Evolutionary conservation across 2,888 invertebrate genomes (phyloP), one percentile per base, ranked within the genome.

Genomic region (Ophioninae sp.): DNA sequence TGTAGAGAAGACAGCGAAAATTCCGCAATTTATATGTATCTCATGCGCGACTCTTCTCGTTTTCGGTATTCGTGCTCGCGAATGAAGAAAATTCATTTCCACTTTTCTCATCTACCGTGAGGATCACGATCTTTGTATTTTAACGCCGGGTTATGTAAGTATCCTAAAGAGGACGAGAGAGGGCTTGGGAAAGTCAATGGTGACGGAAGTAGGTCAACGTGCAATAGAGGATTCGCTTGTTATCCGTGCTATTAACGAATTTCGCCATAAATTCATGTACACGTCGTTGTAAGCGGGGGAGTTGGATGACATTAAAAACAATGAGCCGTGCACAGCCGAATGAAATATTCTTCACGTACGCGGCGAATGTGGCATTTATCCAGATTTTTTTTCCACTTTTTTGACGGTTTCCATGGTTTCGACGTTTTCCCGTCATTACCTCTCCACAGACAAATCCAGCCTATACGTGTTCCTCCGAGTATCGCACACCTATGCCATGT

Each of bases 381-480:
- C 17, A 58, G 23, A 10, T 61, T 67, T 67, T 63, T 78, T 64
- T 63, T 65, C 37, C 44, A 6, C 20, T 71, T 71, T 75, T 68
- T 63, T 30, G 2, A 23, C 22, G 39, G 13, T 71, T 59, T 59
- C 65, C 58, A 58, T 74, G 67, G 71, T 61, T 63, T 75, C 58
- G 39, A 41, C 58, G 63, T 74, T 82, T 76, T 63, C 58, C 68
- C 8, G 79, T 79, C 73, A 82, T 84, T 82, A 77, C 79, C 68
- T 76, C 58, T 56, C 20, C 56, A 72, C 76, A 17, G 74, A 71
- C 51, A 61, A 44, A n/a, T 20, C 64, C 20, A 30, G 30, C 13
- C 17, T 59, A 30, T 85, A 83, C 86, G 87, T 86, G 84, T 86
- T 61, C 85, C 85, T 88, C 86, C 85, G 86, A 88, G 87, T 86